Evolutionary conservation across 2,888 invertebrate genomes (phyloP), one percentile per base, ranked within the genome.

Genomic region (Copidosoma aretas): DNA sequence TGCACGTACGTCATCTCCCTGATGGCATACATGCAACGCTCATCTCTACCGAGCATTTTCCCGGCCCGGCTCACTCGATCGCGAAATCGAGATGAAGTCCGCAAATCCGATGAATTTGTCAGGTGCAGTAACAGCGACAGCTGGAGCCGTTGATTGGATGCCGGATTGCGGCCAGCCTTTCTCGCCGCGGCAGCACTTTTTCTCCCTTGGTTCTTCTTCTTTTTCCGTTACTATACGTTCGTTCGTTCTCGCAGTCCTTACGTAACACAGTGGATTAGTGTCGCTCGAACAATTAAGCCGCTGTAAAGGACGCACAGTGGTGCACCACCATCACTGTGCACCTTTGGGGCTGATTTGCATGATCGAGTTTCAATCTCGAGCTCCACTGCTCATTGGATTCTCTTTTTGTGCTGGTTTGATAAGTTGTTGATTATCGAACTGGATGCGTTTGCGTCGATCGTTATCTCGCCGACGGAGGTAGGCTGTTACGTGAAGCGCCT

Each of bases 61-160:
- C 12, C 19, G 10, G 53, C 4, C 32, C 8, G n/a, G 19, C 5
- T 41, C 52, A 62, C 19, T 61, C 61, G 41, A 43, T 58, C 67
- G 67, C 19, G 56, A 60, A 67, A 67, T 67, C 52, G 61, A 62
- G 56, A 67, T 25, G 61, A 57, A 61, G 61, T 61, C 58, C 58
- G 58, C 25, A 17, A 19, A 52, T 32, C 24, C 14, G 52, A 24
- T 17, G 46, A 63, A 63, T 63, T 63, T 39, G 22, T 54, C 32
- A 17, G 32, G 10, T 43, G 25, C 61, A 67, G 57, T 43, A 61
- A 39, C 65, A 65, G 66, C 21, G 24, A 32, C 53, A 54, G 32
- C 5, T 32, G 17, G 25, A 17, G 10, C 25, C 41, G 21, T 49
- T 56, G 60, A 65, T 60, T 65, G 46, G 46, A 59, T 41, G 39